Conservation (phyloP, 2,113 vertebrate genomes). For the Trochalopteron elliotii region DNA sequence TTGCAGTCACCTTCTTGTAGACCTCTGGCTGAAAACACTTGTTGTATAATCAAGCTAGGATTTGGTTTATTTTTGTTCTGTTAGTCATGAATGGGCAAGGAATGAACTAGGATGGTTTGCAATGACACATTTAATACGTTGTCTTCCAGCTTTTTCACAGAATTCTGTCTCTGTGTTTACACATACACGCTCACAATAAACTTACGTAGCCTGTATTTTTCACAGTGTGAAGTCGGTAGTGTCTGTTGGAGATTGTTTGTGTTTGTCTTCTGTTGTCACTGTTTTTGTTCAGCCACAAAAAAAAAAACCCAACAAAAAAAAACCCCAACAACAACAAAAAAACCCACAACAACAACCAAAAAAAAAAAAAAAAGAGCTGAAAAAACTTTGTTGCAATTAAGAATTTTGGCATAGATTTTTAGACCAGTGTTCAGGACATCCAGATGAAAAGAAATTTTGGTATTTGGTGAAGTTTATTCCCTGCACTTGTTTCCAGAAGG, state of each 20-base stretch:
- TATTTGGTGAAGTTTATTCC: neutral
- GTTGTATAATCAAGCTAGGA: conserved; percentile 16
- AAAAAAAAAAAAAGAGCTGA: neutral
- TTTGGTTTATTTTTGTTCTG: neutral
- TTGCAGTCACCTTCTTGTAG: neutral
- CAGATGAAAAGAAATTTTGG: neutral
- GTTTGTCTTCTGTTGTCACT: neutral
- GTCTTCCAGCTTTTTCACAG: neutral
- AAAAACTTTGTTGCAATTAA: neutral
- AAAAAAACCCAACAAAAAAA: neutral
- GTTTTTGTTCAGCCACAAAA: neutral
- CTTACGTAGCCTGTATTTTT: neutral
- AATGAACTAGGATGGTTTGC: neutral
- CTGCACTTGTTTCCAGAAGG: neutral
- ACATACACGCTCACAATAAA: neutral
- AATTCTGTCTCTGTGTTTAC: neutral
- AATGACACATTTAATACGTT: conserved; percentile 11
- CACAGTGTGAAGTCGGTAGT: neutral
- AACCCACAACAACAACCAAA: too few relatives aligned
- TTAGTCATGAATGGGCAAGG: conserved; percentile 33
- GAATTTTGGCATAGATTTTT: neutral
- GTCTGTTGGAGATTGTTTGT: neutral
- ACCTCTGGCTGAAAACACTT: neutral
- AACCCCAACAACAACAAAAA: too few relatives aligned
- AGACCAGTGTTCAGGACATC: neutral